Conservation (phyloP, 2,888 invertebrate genomes). For the Phasia obesa region DNA sequence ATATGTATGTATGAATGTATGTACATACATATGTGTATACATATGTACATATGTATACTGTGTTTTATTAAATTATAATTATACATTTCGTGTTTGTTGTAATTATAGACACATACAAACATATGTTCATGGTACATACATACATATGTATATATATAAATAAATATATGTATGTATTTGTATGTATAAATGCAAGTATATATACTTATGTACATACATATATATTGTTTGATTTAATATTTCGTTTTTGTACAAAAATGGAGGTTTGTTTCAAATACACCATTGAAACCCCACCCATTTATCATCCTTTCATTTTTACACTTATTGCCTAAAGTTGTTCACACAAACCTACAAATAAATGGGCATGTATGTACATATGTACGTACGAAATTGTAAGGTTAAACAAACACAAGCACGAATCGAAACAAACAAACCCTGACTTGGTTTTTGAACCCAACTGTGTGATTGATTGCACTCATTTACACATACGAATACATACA, state of each 20-base stretch:
- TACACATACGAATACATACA: background rate
- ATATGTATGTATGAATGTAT: background rate
- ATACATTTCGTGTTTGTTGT: background rate
- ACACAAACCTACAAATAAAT: background rate
- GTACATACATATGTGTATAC: background rate
- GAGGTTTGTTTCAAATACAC: slow-evolving; percentile 29
- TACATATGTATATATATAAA: background rate
- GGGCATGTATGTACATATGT: background rate
- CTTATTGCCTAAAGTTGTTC: background rate
- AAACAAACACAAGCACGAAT: slow-evolving; percentile 6
- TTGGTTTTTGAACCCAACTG: slow-evolving; percentile 42
- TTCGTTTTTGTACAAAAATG: slow-evolving; percentile 37
- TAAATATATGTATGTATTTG: background rate
- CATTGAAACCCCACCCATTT: slow-evolving; percentile 55
- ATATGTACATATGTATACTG: background rate
- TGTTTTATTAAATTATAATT: background rate
- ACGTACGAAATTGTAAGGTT: slow-evolving; percentile 6
- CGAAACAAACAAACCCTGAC: slow-evolving; percentile 48
- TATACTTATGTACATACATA: background rate
- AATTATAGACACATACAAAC: background rate
- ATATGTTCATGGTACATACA: background rate
- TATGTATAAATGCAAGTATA: slow-evolving; percentile 1
- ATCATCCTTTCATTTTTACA: slow-evolving; percentile 28
- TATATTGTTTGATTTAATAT: background rate
- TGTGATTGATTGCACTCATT: background rate